These are phyloP conservation scores for Melanotaenia nigrans DNA, from an alignment of 2,797 vertebrate genomes.

Conservation along the genomic window DNA sequence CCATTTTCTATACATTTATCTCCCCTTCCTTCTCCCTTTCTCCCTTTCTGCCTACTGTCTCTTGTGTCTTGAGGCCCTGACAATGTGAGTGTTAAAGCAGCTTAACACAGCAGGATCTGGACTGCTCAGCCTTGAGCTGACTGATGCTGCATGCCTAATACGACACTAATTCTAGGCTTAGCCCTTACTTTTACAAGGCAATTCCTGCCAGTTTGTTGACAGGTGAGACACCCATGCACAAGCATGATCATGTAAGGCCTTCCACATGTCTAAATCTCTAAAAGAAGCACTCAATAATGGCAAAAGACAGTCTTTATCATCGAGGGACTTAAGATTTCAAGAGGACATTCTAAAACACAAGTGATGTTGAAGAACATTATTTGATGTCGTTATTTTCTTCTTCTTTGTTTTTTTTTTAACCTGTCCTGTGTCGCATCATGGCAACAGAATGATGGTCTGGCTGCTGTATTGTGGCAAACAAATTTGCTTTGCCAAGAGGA, in stretches of 20 bases:
- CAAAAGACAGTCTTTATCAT: background rate
- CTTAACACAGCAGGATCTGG: conserved; percentile 70
- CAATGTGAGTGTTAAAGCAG: conserved; percentile 68
- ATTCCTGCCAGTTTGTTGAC: conserved; percentile 33
- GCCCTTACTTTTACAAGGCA: conserved; percentile 46
- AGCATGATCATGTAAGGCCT: background rate
- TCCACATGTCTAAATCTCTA: background rate
- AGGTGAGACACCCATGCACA: background rate
- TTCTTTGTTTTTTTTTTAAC: too few relatives aligned
- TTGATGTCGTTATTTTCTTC: too few relatives aligned
- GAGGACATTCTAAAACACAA: too few relatives aligned
- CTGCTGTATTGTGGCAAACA: too few relatives aligned
- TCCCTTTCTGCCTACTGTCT: conserved; percentile 29
- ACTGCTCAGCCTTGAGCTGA: conserved; percentile 26
- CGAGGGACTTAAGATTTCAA: too few relatives aligned
- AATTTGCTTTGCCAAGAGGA: too few relatives aligned
- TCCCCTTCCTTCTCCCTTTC: conserved; percentile 49
- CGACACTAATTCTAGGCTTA: conserved; percentile 55
- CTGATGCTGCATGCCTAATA: conserved; percentile 48
- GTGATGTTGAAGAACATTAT: too few relatives aligned
- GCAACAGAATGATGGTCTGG: too few relatives aligned
- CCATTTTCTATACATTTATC: conserved; percentile 17
- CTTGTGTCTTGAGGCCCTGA: conserved; percentile 50
- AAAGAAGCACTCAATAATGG: background rate
- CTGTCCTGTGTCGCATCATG: too few relatives aligned